Conservation (phyloP, 2,888 invertebrate species). For the Abrostola tripartita region DNA sequence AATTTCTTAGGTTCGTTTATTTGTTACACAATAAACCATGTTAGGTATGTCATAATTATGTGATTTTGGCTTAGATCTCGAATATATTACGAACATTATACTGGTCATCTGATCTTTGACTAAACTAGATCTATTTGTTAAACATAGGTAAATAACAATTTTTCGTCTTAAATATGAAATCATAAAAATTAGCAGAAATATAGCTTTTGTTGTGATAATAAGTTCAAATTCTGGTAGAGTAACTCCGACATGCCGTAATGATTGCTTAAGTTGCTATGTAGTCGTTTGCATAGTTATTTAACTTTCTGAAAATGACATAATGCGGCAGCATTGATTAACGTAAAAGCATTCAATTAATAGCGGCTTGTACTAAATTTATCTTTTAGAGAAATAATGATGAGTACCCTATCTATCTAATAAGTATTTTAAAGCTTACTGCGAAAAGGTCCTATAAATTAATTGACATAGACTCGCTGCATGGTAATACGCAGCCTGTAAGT, state of each 20-base stretch:
- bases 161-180: too few species aligned
- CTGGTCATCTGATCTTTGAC: too few species aligned
- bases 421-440: slow-evolving; percentile 18
- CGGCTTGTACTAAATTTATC: slow-evolving; percentile 43
- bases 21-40: too few species aligned
- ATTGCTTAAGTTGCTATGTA: slow-evolving; percentile 23
- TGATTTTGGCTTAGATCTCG: too few species aligned
- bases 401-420: slow-evolving; percentile 12
- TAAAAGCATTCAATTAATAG: slow-evolving; percentile 21
- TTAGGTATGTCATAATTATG: too few species aligned
- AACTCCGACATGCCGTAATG: slow-evolving; percentile 8
- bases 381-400: slow-evolving; percentile 10
- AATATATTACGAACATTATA: too few species aligned
- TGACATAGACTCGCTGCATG: slow-evolving; percentile 42
- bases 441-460: slow-evolving; percentile 28
- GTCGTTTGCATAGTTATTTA: slow-evolving; percentile 16
- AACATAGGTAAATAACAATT: too few species aligned
- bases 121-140: too few species aligned
- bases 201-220: slow-evolving; percentile 16
- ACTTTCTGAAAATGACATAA: slow-evolving; percentile 12
- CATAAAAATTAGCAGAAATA: slow-evolving; percentile 5
- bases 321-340: background rate
- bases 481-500: slow-evolving; percentile 41
- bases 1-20: too few species aligned
- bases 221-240: background rate